Conservation (phyloP, 2,797 vertebrate species). For the Peromyscus nudipes region DNA sequence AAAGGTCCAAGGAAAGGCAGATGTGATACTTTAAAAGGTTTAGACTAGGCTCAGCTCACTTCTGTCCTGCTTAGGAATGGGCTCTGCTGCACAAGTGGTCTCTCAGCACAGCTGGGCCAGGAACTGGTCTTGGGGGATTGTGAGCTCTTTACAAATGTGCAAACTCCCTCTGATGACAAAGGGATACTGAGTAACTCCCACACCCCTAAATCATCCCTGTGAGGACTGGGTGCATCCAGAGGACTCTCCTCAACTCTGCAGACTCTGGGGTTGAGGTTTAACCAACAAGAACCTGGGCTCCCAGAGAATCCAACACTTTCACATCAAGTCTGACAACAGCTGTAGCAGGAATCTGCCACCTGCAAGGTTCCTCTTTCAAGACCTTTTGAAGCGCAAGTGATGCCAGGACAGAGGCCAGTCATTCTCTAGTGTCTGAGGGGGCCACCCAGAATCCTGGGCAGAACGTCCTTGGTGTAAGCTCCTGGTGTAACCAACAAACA, state of each 20-base stretch:
- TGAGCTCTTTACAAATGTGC: background rate
- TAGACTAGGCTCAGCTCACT: conserved; percentile 4
- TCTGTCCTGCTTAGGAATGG: background rate
- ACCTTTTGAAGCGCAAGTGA: background rate
- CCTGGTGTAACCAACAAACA: background rate
- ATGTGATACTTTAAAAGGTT: background rate
- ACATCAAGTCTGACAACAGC: background rate
- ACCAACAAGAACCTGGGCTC: background rate
- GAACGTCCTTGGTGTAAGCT: background rate
- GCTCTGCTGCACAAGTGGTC: background rate
- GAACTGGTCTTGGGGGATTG: conserved; percentile 6
- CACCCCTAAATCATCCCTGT: background rate
- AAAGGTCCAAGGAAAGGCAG: background rate
- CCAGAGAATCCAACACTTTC: background rate
- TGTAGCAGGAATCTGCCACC: background rate
- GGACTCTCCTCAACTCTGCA: background rate
- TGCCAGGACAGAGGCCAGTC: background rate
- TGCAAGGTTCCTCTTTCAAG: background rate
- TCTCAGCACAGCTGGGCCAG: background rate
- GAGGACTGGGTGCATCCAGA: background rate
- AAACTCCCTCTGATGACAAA: conserved; percentile 65
- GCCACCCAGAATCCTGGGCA: background rate
- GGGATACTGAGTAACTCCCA: conserved; percentile 4
- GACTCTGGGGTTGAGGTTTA: background rate
- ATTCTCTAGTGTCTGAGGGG: background rate